These are phyloP conservation scores for Cochlearius cochlearius DNA, from an alignment of 2,113 vertebrate genomes.

Conservation along the genomic window DNA sequence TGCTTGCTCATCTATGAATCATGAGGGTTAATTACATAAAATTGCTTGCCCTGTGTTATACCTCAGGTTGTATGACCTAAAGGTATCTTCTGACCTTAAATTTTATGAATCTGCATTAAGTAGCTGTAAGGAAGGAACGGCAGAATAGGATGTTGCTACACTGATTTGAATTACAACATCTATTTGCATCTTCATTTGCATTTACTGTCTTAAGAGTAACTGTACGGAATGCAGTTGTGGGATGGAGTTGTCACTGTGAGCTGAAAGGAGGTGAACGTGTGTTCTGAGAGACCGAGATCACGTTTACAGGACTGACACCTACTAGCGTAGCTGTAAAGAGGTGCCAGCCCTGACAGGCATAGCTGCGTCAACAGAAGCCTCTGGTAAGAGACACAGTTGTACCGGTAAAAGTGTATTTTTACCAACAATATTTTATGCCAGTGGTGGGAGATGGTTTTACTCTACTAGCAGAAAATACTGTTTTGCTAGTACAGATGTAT, in stretches of 20 bases:
- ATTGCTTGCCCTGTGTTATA: constrained; percentile 32
- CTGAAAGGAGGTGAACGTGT: neutral
- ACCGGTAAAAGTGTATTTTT: constrained; percentile 19
- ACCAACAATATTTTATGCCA: neutral
- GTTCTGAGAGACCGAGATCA: neutral
- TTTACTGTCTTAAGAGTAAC: constrained; percentile 42
- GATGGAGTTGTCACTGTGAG: constrained; percentile 11
- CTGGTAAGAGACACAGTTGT: neutral
- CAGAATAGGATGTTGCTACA: constrained; percentile 21
- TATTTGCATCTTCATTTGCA: constrained; percentile 53
- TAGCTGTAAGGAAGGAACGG: neutral
- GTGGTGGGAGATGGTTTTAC: neutral
- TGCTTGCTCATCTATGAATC: constrained; percentile 16
- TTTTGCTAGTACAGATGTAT: neutral
- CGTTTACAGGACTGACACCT: neutral
- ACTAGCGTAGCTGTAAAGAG: neutral
- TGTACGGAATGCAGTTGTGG: neutral
- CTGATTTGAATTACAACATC: constrained; percentile 45
- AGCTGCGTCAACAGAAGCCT: constrained; percentile 10
- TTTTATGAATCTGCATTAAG: constrained; percentile 26
- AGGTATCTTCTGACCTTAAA: constrained; percentile 51
- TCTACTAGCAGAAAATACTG: neutral
- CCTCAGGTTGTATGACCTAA: constrained; percentile 38
- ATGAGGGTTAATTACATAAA: constrained; percentile 36
- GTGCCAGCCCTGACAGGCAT: neutral